Conservation (phyloP, 53 echinoderm and acorn worm species). For the Hippasteria phrygiana region DNA sequence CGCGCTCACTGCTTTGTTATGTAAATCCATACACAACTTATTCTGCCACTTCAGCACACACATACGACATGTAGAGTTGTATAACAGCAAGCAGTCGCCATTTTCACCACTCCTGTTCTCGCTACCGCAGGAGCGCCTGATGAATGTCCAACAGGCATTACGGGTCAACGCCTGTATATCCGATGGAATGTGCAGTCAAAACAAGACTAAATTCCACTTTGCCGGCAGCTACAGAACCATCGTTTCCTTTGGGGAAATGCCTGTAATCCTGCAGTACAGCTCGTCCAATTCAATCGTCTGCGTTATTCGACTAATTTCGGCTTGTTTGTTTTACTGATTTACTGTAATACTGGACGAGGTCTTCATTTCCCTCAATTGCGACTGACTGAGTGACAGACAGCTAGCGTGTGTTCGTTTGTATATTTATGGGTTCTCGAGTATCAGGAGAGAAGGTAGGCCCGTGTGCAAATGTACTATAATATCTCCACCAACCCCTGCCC, state of each 20-base stretch:
- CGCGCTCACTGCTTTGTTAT: slow-evolving; percentile 5
- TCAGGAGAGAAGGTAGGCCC: neutral
- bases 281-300: slow-evolving; percentile 1
- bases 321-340: slow-evolving; percentile 49
- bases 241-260: slow-evolving; percentile 24
- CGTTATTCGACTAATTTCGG: neutral
- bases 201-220: slow-evolving; percentile 3
- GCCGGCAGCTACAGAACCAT: slow-evolving; percentile 9
- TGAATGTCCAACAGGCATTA: slow-evolving; percentile 1
- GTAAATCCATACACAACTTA: neutral
- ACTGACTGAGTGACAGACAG: neutral
- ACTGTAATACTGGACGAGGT: neutral
- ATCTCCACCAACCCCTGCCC: too few species aligned
- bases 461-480: neutral
- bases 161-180: slow-evolving; percentile 34
- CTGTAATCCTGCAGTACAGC: neutral
- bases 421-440: neutral
- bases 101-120: too few species aligned
- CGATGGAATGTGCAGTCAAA: slow-evolving; percentile 48
- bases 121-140: neutral
- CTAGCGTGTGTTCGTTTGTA: neutral
- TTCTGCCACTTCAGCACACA: neutral
- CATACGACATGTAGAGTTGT: neutral
- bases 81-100: slow-evolving; percentile 5
- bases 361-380: neutral